Evolutionary conservation across 2,888 invertebrate species (phyloP), one percentile per base, ranked within the genome.

Genomic region (Agriopis marginaria): DNA sequence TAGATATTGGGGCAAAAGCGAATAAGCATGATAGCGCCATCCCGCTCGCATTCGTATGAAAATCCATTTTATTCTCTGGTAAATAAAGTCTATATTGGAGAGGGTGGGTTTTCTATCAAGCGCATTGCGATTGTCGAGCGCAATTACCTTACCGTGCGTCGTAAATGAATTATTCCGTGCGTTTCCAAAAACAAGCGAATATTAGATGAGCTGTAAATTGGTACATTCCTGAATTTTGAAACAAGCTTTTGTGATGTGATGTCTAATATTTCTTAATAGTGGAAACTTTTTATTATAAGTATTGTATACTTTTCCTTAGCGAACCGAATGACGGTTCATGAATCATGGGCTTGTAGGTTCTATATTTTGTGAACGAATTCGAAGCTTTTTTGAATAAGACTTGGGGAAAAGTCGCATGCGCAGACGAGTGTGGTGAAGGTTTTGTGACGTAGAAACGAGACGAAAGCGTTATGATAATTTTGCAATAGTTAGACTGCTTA

Each of bases 231-330:
- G 79, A 83, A 82, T 83, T 86, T 84, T 82, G 77, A 84, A 84
- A 81, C 69, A 86, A 89, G 93, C 93, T 94, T 94, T 90, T 93
- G 93, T 93, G 93, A 93, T 93, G 93, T 93, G 91, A 90, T 91
- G 87, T 92, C 86, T 89, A 82, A 86, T 85, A 72, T 73, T 75
- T 74, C 77, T 75, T 74, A 70, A 68, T 77, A 75, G 75, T 72
- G 75, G 55, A 67, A 68, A 70, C 62, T 68, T 70, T 70, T 68
- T 69, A 66, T 70, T 69, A 67, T 54, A 73, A 74, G 71, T 74
- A 73, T 60, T 65, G 64, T 73, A 71, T 70, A 72, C 17, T 71
- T 73, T 73, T 70, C 55, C 64, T 68, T 75, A 76, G 72, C 72
- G 60, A 68, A 71, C 63, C 69, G 68, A 68, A 68, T 70, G 72